Evolutionary conservation across 37 sponge, comb jelly and placozoan genomes (phyloP).

Genomic region (Haliclona indistincta): DNA sequence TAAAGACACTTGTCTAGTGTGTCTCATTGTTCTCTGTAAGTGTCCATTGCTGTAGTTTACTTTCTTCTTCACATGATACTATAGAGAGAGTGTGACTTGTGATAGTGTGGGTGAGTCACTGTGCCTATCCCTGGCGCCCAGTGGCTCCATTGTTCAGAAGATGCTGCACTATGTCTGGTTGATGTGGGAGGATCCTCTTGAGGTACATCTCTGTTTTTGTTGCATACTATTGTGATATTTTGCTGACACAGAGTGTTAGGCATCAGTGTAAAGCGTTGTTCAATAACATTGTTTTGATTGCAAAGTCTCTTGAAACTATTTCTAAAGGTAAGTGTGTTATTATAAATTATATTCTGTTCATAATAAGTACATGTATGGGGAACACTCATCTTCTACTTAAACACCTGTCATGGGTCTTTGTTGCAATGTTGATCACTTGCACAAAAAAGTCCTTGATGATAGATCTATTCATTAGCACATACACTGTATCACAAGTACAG

Average conservation of each 20-base stretch:
- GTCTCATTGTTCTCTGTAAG: not conserved
- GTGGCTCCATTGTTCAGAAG: slow-evolving; percentile 9
- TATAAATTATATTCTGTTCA: too few species aligned
- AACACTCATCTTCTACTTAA: too few species aligned
- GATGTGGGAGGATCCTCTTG: slow-evolving; percentile 77
- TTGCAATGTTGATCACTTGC: too few species aligned
- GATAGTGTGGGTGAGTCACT: not conserved
- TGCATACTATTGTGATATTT: not conserved
- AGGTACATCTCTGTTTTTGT: slow-evolving; percentile 30
- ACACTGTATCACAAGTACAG: too few species aligned
- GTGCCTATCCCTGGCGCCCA: slow-evolving; percentile 7
- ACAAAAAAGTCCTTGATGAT: too few species aligned
- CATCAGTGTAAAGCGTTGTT: slow-evolving; percentile 56
- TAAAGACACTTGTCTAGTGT: not conserved
- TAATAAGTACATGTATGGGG: too few species aligned
- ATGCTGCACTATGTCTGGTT: slow-evolving; percentile 63
- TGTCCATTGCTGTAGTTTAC: not conserved
- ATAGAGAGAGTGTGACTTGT: not conserved
- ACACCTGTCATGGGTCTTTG: too few species aligned
- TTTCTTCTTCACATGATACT: not conserved
- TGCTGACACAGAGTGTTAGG: slow-evolving; percentile 34
- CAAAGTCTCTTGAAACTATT: too few species aligned
- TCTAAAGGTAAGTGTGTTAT: too few species aligned
- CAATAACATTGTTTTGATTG: slow-evolving; percentile 19
- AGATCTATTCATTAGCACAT: too few species aligned